phyloP scores from a whole-genome alignment of 2,113 vertebrate species.

The Catharus bicknelli region DNA sequence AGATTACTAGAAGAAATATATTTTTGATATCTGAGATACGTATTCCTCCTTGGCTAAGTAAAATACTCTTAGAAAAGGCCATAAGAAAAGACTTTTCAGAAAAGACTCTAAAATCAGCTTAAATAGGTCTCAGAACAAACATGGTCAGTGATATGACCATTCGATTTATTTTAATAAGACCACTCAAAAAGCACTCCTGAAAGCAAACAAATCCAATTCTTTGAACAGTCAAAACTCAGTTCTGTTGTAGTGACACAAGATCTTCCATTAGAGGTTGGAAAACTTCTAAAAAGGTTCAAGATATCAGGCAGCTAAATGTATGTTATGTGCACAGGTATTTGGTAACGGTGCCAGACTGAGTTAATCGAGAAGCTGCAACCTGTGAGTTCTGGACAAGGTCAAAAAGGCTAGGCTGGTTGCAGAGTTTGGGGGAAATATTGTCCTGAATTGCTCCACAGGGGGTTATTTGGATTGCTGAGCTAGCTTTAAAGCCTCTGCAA shows the following conservation, averaged over 20 bases:
- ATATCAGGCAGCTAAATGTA: background rate
- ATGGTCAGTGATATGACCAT: background rate
- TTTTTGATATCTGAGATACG: background rate
- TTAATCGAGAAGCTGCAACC: background rate
- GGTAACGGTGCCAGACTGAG: background rate
- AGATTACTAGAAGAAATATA: background rate
- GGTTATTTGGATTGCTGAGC: background rate
- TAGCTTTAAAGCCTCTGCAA: background rate
- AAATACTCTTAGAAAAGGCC: background rate
- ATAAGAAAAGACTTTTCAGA: background rate
- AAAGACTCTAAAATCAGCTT: background rate
- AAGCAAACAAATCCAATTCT: background rate
- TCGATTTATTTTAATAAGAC: background rate
- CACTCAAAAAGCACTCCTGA: background rate
- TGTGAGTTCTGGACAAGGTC: background rate
- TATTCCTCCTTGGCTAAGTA: background rate
- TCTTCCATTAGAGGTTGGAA: background rate
- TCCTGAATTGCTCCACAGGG: background rate
- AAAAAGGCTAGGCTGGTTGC: background rate
- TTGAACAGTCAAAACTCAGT: background rate
- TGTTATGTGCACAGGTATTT: background rate
- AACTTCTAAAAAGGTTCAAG: background rate
- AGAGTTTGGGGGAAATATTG: background rate
- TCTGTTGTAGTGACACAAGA: background rate
- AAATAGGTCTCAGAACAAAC: background rate